Base-by-base conservation (phyloP, 2,888 invertebrate species). In the Lasioglossum zephyrum region DNA sequence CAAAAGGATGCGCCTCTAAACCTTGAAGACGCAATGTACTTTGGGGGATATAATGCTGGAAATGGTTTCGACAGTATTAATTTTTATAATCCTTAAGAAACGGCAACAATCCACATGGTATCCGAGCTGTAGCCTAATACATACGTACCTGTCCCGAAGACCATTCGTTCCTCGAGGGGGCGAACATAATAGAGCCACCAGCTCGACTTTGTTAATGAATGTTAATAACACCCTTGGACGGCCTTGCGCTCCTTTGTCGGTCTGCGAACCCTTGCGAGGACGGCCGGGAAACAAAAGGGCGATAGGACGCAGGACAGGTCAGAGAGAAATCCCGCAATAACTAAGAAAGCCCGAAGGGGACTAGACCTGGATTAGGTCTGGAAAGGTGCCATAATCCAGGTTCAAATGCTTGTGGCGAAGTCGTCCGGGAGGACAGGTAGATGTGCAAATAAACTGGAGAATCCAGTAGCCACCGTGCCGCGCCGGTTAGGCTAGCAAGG, bases 381-480 rank as follows among this genome's bases (percentile, higher is more conserved):
- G 73, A 49, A 31, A 79, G 82, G 82, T 77, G 82, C 79, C 82
- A 79, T 87, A 85, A 88, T 86, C 88, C 88, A 13, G 81, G 79
- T 77, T 77, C 60, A 70, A 66, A 80, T 26, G 70, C 73, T 41
- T 1, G 78, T n/a, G 44, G 18, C 70, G 11, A 76, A 85, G 81
- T 85, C 74, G 83, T 4, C 22, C 0, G 53, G 4, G 41, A 47
- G 69, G 49, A 39, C 87, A 88, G 88, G 88, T 88, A 88, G 82
- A 82, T 13, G 70, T 78, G 87, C 78, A 76, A 76, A 79, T 77
- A 84, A 77, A 72, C 63, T 8, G n/a, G 13, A 47, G 41, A 16
- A 73, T n/a, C 66, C 57, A 76, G 73, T 87, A 87, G 84, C 84
- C 41, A 13, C 47, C 16, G 47, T 16, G 1, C 47, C 16, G 4